Evolutionary conservation across 2,797 vertebrate genomes (phyloP).

Genomic region (Holocentrus rufus): DNA sequence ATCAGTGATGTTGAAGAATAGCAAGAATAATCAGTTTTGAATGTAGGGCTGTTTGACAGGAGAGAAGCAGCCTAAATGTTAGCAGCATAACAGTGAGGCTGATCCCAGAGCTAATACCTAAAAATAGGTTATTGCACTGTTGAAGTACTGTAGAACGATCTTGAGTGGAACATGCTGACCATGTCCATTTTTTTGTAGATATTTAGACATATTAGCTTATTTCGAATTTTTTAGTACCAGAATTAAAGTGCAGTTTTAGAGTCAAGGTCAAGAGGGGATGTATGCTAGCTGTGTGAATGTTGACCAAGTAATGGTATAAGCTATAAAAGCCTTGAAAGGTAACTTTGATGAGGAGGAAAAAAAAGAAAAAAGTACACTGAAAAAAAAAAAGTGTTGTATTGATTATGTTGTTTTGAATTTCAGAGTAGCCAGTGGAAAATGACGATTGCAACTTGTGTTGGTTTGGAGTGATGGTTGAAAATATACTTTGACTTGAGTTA

Average conservation of each 20-base stretch:
- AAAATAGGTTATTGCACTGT: slow-evolving; percentile 74
- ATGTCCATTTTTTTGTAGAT: slow-evolving; percentile 47
- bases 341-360: slow-evolving; percentile 54
- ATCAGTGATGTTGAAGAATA: slow-evolving; percentile 41
- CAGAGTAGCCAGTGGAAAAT: slow-evolving; percentile 47
- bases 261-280: slow-evolving; percentile 42
- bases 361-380: slow-evolving; percentile 70
- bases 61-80: slow-evolving; percentile 40
- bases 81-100: slow-evolving; percentile 13
- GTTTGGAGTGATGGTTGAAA: slow-evolving; percentile 58
- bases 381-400: slow-evolving; percentile 35
- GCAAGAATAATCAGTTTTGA: slow-evolving; percentile 68
- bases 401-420: slow-evolving; percentile 56
- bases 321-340: slow-evolving; percentile 60
- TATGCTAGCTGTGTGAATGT: slow-evolving; percentile 55
- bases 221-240: slow-evolving; percentile 42
- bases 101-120: slow-evolving; percentile 28
- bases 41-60: slow-evolving; percentile 58
- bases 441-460: slow-evolving; percentile 40
- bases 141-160: slow-evolving; percentile 73
- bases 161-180: slow-evolving; percentile 41
- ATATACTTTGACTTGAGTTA: slow-evolving; percentile 42
- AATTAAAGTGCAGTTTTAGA: slow-evolving; percentile 53
- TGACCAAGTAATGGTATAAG: slow-evolving; percentile 67
- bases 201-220: slow-evolving; percentile 31